A percentile compares a stretch with the other conserved stretches of the same genome.
These are phyloP conservation scores for Orientallactaga bullata DNA, from an alignment of 2,113 vertebrate genomes.

Conservation along the genomic window DNA sequence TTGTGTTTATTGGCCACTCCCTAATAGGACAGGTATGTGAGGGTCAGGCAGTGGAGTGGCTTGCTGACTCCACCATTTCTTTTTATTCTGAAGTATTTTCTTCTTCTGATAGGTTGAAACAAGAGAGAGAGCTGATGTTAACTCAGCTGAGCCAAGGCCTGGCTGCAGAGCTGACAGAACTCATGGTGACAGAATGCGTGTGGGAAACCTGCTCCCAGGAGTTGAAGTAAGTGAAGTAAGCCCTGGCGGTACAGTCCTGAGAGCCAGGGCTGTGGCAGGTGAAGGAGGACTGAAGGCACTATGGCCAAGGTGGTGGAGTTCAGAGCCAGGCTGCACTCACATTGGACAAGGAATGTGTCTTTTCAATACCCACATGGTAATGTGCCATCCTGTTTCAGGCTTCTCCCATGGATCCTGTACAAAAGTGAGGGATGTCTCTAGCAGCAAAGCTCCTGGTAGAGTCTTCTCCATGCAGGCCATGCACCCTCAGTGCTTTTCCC, in stretches of 20 bases:
- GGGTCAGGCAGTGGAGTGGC: too few species aligned
- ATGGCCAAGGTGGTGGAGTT: background rate
- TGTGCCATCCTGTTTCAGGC: background rate
- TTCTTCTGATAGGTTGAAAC: constrained; percentile 87
- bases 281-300: background rate
- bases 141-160: constrained; percentile 88
- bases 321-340: background rate
- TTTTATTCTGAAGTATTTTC: background rate
- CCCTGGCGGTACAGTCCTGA: background rate
- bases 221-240: constrained; percentile 87
- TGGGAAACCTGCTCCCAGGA: constrained; percentile 86
- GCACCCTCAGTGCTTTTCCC: background rate
- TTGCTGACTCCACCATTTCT: background rate
- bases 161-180: constrained; percentile 88
- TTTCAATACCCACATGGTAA: too few species aligned
- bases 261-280: accelerated
- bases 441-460: background rate
- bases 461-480: background rate
- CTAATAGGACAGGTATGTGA: accelerated
- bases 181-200: constrained; percentile 89
- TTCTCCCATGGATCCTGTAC: too few species aligned
- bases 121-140: constrained; percentile 90
- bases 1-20: background rate
- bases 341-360: background rate
- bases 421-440: background rate